Evolutionary conservation across 2,797 vertebrate species (phyloP), one percentile per base, ranked within the genome.

Genomic region (Sebastes wilsoni): DNA sequence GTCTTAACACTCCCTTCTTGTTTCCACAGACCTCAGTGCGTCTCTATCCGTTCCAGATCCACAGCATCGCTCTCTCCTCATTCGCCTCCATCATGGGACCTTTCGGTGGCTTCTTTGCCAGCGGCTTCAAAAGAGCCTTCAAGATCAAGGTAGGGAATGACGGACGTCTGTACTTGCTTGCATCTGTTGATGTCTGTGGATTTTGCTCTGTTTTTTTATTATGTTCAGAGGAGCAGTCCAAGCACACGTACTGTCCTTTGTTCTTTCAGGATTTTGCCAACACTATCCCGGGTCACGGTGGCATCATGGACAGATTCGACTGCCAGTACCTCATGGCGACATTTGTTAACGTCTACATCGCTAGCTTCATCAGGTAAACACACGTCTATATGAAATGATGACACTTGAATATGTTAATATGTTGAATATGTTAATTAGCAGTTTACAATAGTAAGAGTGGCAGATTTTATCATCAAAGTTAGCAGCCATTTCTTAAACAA

Each of bases 321-420:
- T 99, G 99, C 83, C 99, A 99, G 92, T 99, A 99, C 91, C 96
- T 99, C 88, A 99, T 99, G 99, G 99, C 98, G 52, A 99, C 99
- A 10, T 99, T 99, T 27, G 98, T 99, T 20, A 99, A 99, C 0
- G 99, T 99, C 34, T 99, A 99, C 95, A 99, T 99, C 0, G 98
- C 98, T 10, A 99, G 99, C 91, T 99, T 99, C 56, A 99, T 99
- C 96, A 99, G 98, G 98, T 99, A 91, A 86, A 77, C 20, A 5
- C 56, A 18, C 10, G 0, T 22, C n/a, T 6, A 0, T 12, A 22
- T 20, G 3, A 32, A 55, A 54, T 36, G 5, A 11, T 69, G 28
- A 49, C 27, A 28, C n/a, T 22, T 61, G 1, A 70, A 58, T 8
- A 36, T 8, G 32, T 23, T 36, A 13, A n/a, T 61, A 16, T 23